These are phyloP conservation scores for Axea sp. DNA, from an alignment of 2,888 invertebrate species.

Conservation along the genomic window DNA sequence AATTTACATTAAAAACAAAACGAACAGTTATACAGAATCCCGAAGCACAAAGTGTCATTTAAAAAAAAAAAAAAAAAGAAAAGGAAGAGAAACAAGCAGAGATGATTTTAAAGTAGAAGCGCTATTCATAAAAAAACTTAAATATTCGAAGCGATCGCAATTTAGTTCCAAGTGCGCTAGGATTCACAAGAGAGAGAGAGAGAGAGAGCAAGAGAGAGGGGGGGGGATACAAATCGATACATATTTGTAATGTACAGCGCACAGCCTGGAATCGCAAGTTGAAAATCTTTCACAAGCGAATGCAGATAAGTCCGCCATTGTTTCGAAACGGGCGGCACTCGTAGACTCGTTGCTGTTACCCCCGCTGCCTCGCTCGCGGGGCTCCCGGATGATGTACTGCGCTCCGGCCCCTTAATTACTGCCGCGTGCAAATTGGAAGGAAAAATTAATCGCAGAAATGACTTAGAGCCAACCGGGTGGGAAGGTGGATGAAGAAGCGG, in stretches of 20 bases:
- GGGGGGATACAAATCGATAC: conserved; percentile 37
- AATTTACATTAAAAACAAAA: no score
- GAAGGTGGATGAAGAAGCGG: conserved; percentile 75
- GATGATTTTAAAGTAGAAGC: conserved; percentile 1
- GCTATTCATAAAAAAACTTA: conserved; percentile 30
- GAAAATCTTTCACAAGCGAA: conserved; percentile 65
- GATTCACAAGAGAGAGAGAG: conserved; percentile 5
- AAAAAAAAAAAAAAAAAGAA: neutral
- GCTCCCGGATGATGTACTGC: conserved; percentile 75
- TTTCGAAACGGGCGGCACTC: conserved; percentile 71
- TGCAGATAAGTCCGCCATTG: conserved; percentile 71
- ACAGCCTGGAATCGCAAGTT: conserved; percentile 61
- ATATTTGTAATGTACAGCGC: conserved; percentile 36
- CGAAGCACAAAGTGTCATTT: no score
- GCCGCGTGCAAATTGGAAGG: conserved; percentile 80
- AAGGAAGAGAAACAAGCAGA: neutral
- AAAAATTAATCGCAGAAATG: conserved; percentile 80
- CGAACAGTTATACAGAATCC: no score
- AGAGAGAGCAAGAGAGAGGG: no score
- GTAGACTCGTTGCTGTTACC: conserved; percentile 55
- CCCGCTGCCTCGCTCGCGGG: conserved; percentile 56
- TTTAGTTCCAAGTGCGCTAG: conserved; percentile 18
- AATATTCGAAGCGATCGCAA: conserved; percentile 29
- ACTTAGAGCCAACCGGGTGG: conserved; percentile 75
- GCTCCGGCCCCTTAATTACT: conserved; percentile 79